Evolutionary conservation across 2,113 vertebrate genomes (phyloP).

Genomic region (Lepus americanus): DNA sequence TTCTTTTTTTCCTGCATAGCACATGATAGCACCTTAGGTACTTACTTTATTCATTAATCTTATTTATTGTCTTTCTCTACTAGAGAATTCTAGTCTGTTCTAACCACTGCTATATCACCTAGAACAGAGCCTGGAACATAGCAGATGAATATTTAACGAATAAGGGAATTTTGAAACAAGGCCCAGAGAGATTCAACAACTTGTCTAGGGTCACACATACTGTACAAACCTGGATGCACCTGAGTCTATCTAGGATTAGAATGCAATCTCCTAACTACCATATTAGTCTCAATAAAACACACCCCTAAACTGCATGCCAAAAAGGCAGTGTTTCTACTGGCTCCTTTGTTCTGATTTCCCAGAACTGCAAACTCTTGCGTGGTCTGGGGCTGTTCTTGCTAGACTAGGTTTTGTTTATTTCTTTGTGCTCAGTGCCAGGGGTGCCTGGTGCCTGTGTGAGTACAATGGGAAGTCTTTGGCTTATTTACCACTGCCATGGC

Average conservation of each 20-base stretch:
- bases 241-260: neutral
- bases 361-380: neutral
- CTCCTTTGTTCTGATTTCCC: slow-evolving; percentile 21
- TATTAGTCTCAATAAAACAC: neutral
- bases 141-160: neutral
- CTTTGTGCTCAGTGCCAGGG: neutral
- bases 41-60: neutral
- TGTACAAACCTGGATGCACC: neutral
- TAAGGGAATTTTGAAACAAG: neutral
- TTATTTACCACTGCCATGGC: slow-evolving; percentile 50
- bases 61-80: slow-evolving; percentile 3
- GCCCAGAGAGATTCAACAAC: neutral
- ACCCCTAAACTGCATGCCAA: too few species aligned
- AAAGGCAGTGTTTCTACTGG: neutral
- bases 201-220: neutral
- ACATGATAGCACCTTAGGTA: neutral
- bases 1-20: neutral
- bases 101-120: neutral
- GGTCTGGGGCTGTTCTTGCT: neutral
- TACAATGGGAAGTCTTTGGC: neutral
- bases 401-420: neutral
- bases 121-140: slow-evolving; percentile 33
- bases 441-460: rapidly evolving
- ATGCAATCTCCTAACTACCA: neutral
- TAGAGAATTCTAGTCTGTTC: neutral